Base-by-base conservation (phyloP, 2,888 invertebrate species). In the Hipparchia sbordonii region DNA sequence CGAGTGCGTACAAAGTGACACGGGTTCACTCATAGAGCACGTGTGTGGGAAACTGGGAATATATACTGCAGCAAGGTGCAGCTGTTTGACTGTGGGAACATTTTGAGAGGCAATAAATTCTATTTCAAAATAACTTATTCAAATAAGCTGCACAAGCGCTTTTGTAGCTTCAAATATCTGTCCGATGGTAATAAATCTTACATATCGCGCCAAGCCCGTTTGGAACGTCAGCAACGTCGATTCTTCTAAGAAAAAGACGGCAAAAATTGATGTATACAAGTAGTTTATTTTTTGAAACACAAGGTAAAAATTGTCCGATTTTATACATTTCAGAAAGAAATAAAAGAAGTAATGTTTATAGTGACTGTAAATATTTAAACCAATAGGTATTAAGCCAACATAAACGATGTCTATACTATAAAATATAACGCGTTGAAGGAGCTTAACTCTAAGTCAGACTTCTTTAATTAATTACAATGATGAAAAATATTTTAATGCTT, bases 1-100 rank as follows among this genome's bases (percentile, higher is more conserved):
- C 7, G 74, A 68, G 72, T 51, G 66, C 70, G 45, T 71, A 66
- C 51, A 69, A 71, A 79, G 46, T 85, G 85, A 88, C 78, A 72
- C 77, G 81, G 81, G 85, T 87, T 85, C 52, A 65, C 52, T 65
- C 51, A 51, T 81, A 78, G 73, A 78, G 82, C 85, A 87, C 84
- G 82, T 87, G 87, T 87, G 89, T 89, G 90, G 85, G 89, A 87
- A 87, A 78, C 74, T 78, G 82, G 79, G 82, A 79, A 82, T 23
- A 23, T 23, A 63, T 48, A 39, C 39, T 39, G 13, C 9, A 78
- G 84, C 85, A 88, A 85, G 84, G 82, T 89, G 85, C 84, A 86
- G 77, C 79, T 80, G 83, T 75, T 78, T 74, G 73, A 72, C 72
- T 77, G 77, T 78, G 78, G 76, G 77, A 79, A 78, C 65, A 45